Evolutionary conservation across 1,140 invertebrate genomes (phyloP).

Genomic region (Rhagoletis pomonella): DNA sequence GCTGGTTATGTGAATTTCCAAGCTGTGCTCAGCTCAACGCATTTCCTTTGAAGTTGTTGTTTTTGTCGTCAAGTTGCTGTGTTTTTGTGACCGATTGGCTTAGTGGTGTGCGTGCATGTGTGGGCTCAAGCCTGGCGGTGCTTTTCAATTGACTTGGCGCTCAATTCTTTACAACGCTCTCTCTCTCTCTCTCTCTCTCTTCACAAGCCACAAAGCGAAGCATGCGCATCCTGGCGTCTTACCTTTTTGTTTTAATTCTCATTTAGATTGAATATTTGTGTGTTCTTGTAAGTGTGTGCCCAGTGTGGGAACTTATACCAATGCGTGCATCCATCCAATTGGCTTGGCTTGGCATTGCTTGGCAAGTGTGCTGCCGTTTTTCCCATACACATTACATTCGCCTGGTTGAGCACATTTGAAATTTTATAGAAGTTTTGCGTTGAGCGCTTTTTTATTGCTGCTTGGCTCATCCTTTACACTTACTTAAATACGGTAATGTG

Average conservation of each 20-base stretch:
- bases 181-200: slow-evolving; percentile 23
- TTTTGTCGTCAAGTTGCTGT: not conserved
- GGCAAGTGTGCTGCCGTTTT: slow-evolving; percentile 55
- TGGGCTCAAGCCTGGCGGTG: not conserved
- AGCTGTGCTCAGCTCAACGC: not conserved
- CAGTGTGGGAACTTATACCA: slow-evolving; percentile 59
- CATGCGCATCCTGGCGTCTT: slow-evolving; percentile 52
- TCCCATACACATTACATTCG: slow-evolving; percentile 71
- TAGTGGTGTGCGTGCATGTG: not conserved
- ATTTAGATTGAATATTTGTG: not conserved
- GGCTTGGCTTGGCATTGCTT: slow-evolving; percentile 42
- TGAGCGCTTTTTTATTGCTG: slow-evolving; percentile 10
- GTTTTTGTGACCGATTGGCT: not conserved
- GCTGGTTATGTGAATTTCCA: slow-evolving; percentile 52
- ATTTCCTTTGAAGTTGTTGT: not conserved
- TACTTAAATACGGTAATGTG: not conserved
- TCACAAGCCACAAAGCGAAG: not conserved
- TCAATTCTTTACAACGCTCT: not conserved
- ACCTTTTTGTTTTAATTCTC: not conserved
- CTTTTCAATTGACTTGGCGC: not conserved
- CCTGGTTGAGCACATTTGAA: slow-evolving; percentile 70
- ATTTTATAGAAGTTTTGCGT: not conserved
- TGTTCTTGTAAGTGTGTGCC: not conserved
- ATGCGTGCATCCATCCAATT: slow-evolving; percentile 59
- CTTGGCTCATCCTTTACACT: not conserved